phyloP scores from a whole-genome alignment of 2,113 vertebrate species.

The Origma solitaria region DNA sequence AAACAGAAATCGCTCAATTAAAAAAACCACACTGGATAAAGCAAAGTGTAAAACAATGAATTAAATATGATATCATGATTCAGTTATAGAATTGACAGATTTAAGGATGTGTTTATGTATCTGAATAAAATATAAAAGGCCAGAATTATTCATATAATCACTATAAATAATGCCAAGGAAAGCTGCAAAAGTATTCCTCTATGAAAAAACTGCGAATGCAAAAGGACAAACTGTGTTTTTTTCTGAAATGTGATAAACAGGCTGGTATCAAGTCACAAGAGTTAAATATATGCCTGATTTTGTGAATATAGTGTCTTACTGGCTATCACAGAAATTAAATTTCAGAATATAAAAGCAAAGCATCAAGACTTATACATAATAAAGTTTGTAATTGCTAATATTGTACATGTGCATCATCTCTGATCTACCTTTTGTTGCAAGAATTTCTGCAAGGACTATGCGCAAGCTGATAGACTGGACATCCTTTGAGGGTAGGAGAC shows the following conservation, averaged over 20 bases:
- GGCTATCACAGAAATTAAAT: background rate
- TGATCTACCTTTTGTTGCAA: slow-evolving; percentile 89
- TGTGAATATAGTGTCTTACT: background rate
- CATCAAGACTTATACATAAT: background rate
- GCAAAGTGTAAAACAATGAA: background rate
- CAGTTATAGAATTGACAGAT: background rate
- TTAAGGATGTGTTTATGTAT: background rate
- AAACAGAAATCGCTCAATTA: background rate
- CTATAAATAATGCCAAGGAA: background rate
- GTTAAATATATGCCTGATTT: background rate
- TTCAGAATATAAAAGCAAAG: background rate
- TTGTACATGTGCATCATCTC: background rate
- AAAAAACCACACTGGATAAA: background rate
- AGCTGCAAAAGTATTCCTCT: background rate
- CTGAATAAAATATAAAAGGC: background rate
- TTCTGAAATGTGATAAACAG: background rate
- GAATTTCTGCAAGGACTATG: slow-evolving; percentile 92
- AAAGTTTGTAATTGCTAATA: background rate
- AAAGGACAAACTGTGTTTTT: background rate
- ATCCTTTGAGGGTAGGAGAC: slow-evolving; percentile 88
- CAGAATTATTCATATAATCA: background rate
- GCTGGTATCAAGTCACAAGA: background rate
- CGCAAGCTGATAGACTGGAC: slow-evolving; percentile 88
- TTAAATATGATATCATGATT: background rate
- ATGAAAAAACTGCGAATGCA: background rate